Evolutionary conservation across 2,113 vertebrate genomes (phyloP), one percentile per base, ranked within the genome.

Genomic region (Uropsilus gracilis): DNA sequence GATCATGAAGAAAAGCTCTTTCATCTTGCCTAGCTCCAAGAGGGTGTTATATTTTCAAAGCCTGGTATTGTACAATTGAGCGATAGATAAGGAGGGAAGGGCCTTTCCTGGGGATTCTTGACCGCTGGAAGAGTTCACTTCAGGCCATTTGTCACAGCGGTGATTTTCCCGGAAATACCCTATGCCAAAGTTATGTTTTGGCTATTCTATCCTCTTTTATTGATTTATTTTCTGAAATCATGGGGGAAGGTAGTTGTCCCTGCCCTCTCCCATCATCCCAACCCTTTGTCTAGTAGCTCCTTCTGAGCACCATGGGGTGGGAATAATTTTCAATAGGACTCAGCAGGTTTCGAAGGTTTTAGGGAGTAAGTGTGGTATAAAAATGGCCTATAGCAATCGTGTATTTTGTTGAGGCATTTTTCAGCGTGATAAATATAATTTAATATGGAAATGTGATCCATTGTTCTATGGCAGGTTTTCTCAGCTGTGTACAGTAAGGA

Each of bases 21-120:
- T 97, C 97, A 94, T 94, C 94, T 96, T 72, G 7, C 39, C 92
- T 16, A 57, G 91, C 92, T 96, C 91, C 81, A 97, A 83, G 64
- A 96, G 55, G 87, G 92, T 97, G 95, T 94, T 98, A 76, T 76
- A 42, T 97, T 97, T 97, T 98, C 96, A 97, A 97, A 97, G 93
- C 83, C 24, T 71, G 88, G 93, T 64, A 97, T 96, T 97, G 90
- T 97, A 50, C n/a, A 95, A 89, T 94, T 94, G 92, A 97, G 90
- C 78, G 94, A 68, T 97, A 93, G 96, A 94, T 97, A 28, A 93
- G 86, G 30, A 93, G 89, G 64, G 63, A 89, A 84, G 61, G 72
- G 30, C 89, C 96, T 97, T 98, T 96, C 94, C 94, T 96, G 95
- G 95, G 88, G 94, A 95, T 98, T 94, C 92, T 92, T 94, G 95